phyloP scores from a whole-genome alignment of 30 jellyfish, hydroid and myxozoan genomes.

The Turritopsis dohrnii region DNA sequence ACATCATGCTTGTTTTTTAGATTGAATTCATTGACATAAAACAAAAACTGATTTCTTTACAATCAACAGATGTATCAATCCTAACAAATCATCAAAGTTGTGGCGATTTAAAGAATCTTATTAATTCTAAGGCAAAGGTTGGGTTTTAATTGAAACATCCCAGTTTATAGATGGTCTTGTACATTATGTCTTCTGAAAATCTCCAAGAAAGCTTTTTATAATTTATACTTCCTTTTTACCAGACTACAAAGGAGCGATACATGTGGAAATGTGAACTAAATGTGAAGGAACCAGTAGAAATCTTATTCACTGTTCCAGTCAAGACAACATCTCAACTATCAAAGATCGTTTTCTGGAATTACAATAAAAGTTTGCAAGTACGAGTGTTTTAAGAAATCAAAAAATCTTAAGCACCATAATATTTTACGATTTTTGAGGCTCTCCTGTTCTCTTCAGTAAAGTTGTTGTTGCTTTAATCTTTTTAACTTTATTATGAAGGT shows the following conservation, averaged over 20 bases:
- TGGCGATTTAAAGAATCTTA: slow-evolving; percentile 34
- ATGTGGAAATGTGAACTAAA: slow-evolving; percentile 71
- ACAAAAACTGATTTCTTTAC: slow-evolving; percentile 32
- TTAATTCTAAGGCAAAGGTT: slow-evolving; percentile 72
- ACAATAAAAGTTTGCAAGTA: slow-evolving; percentile 68
- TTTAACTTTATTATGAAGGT: too few species aligned
- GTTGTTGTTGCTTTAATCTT: too few species aligned
- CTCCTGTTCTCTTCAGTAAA: too few species aligned
- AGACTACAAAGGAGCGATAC: slow-evolving; percentile 72
- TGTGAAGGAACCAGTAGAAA: slow-evolving; percentile 29
- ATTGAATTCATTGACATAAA: slow-evolving; percentile 54
- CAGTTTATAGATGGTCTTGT: too few species aligned
- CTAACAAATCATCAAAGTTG: slow-evolving; percentile 29
- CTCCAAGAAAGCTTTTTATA: too few species aligned
- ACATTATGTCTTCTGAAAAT: too few species aligned
- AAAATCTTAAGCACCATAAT: too few species aligned
- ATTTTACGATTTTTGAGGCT: too few species aligned
- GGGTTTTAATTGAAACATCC: too few species aligned
- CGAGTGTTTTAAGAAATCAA: too few species aligned
- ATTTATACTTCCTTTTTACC: too few species aligned
- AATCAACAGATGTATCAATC: slow-evolving; percentile 38
- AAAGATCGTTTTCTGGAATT: slow-evolving; percentile 82
- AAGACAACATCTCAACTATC: slow-evolving; percentile 1
- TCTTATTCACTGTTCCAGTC: slow-evolving; percentile 34
- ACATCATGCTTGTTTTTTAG: slow-evolving; percentile 16